Evolutionary conservation across 2,113 vertebrate species (phyloP).

Genomic region (Phaethon lepturus): DNA sequence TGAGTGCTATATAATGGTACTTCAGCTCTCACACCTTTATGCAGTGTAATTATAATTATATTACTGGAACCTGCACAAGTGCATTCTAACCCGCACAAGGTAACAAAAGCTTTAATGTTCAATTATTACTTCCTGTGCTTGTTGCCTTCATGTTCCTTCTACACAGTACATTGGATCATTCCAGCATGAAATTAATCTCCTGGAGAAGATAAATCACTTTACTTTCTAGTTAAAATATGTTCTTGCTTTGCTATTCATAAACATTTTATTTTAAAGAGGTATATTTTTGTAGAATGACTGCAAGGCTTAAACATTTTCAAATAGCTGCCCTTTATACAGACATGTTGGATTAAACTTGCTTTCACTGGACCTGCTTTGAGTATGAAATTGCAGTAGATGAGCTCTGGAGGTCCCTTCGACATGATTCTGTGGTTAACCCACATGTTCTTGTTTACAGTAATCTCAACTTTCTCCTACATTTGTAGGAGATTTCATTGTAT

Average conservation of each 20-base stretch:
- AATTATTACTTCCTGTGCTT: background rate
- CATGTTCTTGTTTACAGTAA: background rate
- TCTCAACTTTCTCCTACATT: background rate
- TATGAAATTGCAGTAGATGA: background rate
- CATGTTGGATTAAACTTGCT: background rate
- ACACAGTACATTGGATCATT: background rate
- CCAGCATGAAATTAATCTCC: slow-evolving; percentile 6
- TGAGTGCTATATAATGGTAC: background rate
- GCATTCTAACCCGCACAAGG: background rate
- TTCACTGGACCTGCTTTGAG: background rate
- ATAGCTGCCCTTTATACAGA: background rate
- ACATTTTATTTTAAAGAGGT: background rate
- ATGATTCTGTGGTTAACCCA: background rate
- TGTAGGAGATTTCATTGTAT: background rate
- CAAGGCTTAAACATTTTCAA: background rate
- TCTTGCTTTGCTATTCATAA: slow-evolving; percentile 1
- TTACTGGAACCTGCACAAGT: slow-evolving; percentile 15
- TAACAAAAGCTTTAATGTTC: slow-evolving; percentile 53
- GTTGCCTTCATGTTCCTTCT: slow-evolving; percentile 10
- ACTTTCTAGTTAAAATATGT: background rate
- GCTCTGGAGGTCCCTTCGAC: background rate
- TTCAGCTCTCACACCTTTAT: slow-evolving; percentile 18
- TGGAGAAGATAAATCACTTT: background rate
- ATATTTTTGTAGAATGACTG: background rate
- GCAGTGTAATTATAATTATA: slow-evolving; percentile 13